phyloP scores from a whole-genome alignment of 2,888 invertebrate species.

The Osmoderma eremita region DNA sequence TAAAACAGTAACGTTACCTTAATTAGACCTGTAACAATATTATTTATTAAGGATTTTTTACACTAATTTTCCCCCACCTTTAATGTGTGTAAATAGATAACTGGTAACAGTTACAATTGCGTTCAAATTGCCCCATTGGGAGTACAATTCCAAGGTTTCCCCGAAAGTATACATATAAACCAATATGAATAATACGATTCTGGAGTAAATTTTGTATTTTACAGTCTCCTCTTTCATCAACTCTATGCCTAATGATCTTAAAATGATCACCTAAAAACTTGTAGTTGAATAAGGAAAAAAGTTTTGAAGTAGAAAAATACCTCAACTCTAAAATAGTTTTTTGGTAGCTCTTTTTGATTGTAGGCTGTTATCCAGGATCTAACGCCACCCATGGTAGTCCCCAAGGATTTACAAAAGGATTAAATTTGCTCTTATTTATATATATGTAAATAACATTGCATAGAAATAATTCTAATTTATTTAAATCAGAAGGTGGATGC shows the following conservation, averaged over 20 bases:
- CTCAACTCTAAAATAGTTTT: conserved; percentile 38
- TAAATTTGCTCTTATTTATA: not conserved
- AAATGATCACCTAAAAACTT: conserved; percentile 33
- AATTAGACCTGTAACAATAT: not conserved
- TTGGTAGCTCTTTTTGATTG: conserved; percentile 28
- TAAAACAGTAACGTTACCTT: conserved; percentile 42
- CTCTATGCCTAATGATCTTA: conserved; percentile 39
- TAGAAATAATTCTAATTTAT: not conserved
- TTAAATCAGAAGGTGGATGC: not conserved
- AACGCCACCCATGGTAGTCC: not conserved
- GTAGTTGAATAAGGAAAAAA: not conserved
- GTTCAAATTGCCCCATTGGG: conserved; percentile 40
- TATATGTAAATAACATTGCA: not conserved
- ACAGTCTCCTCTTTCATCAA: conserved; percentile 33
- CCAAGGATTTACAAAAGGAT: not conserved
- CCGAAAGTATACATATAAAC: conserved; percentile 38
- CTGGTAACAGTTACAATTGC: conserved; percentile 29
- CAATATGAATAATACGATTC: conserved; percentile 27
- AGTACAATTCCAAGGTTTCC: conserved; percentile 34
- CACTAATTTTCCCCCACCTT: conserved; percentile 30
- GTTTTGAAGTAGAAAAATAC: conserved; percentile 4
- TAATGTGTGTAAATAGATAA: conserved; percentile 40
- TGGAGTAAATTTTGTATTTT: conserved; percentile 38
- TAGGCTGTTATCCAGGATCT: conserved; percentile 21
- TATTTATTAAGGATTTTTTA: not conserved